Evolutionary conservation across 92 coral and sea anemone genomes (phyloP), one percentile per base, ranked within the genome.

Genomic region (Porites rus): DNA sequence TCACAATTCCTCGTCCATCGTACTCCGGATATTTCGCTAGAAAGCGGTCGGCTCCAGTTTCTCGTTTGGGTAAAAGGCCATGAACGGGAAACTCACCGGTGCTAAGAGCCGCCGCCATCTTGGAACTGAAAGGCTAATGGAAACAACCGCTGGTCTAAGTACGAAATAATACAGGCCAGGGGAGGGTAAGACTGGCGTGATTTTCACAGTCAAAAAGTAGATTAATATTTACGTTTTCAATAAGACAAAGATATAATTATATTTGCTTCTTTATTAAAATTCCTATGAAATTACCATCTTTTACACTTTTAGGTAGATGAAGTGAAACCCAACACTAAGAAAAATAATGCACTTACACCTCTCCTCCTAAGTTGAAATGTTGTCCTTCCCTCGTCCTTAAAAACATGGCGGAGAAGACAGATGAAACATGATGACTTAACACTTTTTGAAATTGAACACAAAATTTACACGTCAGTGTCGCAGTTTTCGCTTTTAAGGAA

Each of bases 1-100:
- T 95, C 58, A 95, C 90, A 50, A 93, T 92, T 62, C 91, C 99
- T 2, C 98, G 93, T 54, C 99, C 99, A 89, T 97, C 98, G 64
- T 92, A 92, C 64, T 93, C 92, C 10, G 99, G 99, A 68, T 93
- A 92, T 72, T 89, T 93, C 10, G 93, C 88, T 51, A 97, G 75
- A 88, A 92, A 97, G 31, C 99, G 89, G 75, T 97, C 99, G 11
- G 98, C 90, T 0, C 98, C 99, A 17, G 98, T 97, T 75, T 97
- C 99, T 70, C 96, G 93, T 89, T 95, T 93, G 3, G 98, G 99
- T 31, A 97, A 85, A 83, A 97, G 94, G 22, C 96, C 99, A 59
- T 97, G 98, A 10, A 90, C 86, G 24, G 99, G 99, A 83, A 97
- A 97, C 10, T 93, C 97, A 53, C 91, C 92, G 31, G 92, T 71